Evolutionary conservation across 2,113 vertebrate genomes (phyloP).

Genomic region (Macquaria ambigua): DNA sequence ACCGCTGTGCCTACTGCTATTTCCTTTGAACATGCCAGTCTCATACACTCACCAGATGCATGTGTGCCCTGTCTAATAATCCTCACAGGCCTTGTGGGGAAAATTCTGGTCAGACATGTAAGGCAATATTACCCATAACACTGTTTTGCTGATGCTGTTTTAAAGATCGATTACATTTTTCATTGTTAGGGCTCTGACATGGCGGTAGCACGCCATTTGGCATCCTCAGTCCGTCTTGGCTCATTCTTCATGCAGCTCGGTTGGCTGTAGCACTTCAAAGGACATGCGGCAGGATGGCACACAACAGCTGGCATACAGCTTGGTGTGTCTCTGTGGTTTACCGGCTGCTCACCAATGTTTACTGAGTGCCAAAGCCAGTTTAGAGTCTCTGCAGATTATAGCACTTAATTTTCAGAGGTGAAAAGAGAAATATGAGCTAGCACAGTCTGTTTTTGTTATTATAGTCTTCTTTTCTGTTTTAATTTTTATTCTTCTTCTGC

Average conservation of each 20-base stretch:
- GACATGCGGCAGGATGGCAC: conserved; percentile 59
- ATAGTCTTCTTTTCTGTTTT: background rate
- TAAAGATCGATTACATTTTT: conserved; percentile 52
- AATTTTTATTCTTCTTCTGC: background rate
- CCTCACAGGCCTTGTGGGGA: conserved; percentile 47
- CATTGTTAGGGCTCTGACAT: conserved; percentile 47
- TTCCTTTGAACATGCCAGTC: conserved; percentile 68
- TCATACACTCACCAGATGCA: conserved; percentile 67
- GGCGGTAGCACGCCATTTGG: conserved; percentile 50
- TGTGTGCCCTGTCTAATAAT: conserved; percentile 51
- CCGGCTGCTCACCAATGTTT: conserved; percentile 56
- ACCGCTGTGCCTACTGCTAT: conserved; percentile 70
- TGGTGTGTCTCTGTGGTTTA: conserved; percentile 44
- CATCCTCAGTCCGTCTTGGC: conserved; percentile 50
- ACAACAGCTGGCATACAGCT: conserved; percentile 73
- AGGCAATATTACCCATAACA: conserved; percentile 34
- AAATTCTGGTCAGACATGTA: conserved; percentile 57
- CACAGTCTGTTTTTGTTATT: conserved; percentile 20
- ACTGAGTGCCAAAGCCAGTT: conserved; percentile 54
- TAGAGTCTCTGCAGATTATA: conserved; percentile 41
- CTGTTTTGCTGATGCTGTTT: conserved; percentile 56
- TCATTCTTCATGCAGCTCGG: conserved; percentile 40
- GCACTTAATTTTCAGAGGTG: conserved; percentile 50
- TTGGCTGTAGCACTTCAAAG: conserved; percentile 56
- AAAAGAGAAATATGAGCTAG: conserved; percentile 34